Base-by-base conservation (phyloP, 2,888 invertebrate genomes). In the Caenorhabditis macrosperma region DNA sequence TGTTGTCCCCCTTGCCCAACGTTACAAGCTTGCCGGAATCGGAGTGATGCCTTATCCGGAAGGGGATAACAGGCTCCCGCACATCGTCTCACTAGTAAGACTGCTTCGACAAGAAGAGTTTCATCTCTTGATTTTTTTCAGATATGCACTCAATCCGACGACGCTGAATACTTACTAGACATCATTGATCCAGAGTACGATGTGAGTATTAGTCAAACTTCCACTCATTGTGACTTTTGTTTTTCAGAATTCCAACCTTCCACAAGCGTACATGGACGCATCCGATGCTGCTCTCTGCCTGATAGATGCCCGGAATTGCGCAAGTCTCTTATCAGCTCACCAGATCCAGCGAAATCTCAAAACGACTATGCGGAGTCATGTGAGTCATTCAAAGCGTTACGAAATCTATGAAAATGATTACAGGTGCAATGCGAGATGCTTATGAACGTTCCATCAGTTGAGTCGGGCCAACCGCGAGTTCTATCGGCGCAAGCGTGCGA, bases 181-280 rank as follows among this genome's bases (percentile, higher is more conserved):
- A 61, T 78, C 22, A 63, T 78, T 28, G 78, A 78, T 63, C 78
- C 78, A 28, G 72, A 78, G 44, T 72, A 78, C 41, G 78, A 78
- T 61, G 78, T 78, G 6, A 55, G 78, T 26, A n/a, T 30, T 2
- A 12, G 1, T 33, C 33, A 9, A 33, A 33, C 33, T 33, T 33
- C 9, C 33, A 9, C 33, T 9, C 33, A 33, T 33, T 38, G 12
- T 2, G 6, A 38, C 10, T 24, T 24, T 4, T n/a, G 17, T 17
- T 54, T 74, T 72, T 1, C 67, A 78, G 78, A 57, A 67, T 20
- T 41, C 78, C 0, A 38, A 64, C 15, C 69, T 75, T 0, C 79
- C 79, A n/a, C 57, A 69, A 66, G 59, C 69, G 2, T 79, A 79
- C 30, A 75, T 75, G 75, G 59, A 68, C 20, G 35, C 68, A 1